Base-by-base conservation (phyloP, 2,888 invertebrate genomes). In the Eupithecia exiguata region DNA sequence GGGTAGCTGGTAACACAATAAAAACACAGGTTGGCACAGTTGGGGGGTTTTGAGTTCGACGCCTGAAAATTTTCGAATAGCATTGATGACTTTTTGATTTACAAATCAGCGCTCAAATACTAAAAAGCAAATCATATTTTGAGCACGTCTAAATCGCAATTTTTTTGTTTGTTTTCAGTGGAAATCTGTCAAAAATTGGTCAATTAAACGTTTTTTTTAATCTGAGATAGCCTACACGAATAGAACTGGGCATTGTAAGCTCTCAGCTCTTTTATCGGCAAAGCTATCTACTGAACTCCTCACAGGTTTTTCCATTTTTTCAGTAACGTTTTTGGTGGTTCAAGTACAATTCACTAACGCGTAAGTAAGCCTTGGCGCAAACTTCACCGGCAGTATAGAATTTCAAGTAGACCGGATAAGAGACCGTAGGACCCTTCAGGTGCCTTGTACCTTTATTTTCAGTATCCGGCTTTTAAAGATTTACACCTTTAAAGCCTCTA, bases 391-490 rank as follows among this genome's bases (percentile, higher is more conserved):
- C 65, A 43, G 70, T 38, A 43, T 69, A 69, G 66, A 69, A 71
- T 71, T 61, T 43, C 67, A 74, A 71, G 71, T 65, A 61, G 30
- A 36, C 65, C 40, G 40, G 14, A 65, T 65, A 65, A 35, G 10
- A 35, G 9, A n/a, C 40, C 6, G 25, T 40, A 66, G 63, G 38
- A n/a, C 63, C 36, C 63, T 65, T n/a, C 58, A 58, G 25, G 25
- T 14, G 21, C 14, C 14, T 58, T n/a, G 38, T 65, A 9, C n/a
- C 70, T 69, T 69, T 74, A 66, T 69, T 69, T 36, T 46, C 65
- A 58, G 70, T 43, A 69, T 75, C 75, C 70, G 66, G 72, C 53
- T 30, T 70, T 53, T 49, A 62, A 62, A 61, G 61, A 69, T 61
- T 61, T 61, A 43, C 66, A 66, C 66, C 66, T 66, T 43, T 12